phyloP scores from a whole-genome alignment of 1,140 invertebrate genomes.

The Delia radicum region DNA sequence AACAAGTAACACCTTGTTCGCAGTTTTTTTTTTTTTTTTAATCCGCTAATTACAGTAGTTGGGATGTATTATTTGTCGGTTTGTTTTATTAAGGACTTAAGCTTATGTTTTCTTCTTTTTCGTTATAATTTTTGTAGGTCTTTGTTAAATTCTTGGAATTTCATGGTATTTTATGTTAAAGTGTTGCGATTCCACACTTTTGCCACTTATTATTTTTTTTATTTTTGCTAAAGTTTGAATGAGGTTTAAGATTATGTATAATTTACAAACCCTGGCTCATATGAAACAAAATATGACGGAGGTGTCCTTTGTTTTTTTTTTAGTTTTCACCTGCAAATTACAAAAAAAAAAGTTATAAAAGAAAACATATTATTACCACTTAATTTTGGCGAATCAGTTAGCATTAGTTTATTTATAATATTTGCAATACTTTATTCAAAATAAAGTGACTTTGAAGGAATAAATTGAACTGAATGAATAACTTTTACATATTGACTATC shows the following conservation, averaged over 20 bases:
- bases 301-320: not conserved
- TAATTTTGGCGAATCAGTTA: no score
- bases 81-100: constrained; percentile 5
- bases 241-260: not conserved
- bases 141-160: not conserved
- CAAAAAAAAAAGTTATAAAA: not conserved
- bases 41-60: constrained; percentile 12
- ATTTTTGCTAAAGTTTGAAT: not conserved
- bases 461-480: no score
- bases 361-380: not conserved
- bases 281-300: no score
- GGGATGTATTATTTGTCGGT: not conserved
- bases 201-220: not conserved
- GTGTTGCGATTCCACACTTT: constrained; percentile 15
- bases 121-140: not conserved
- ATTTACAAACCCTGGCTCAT: not conserved
- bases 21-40: not conserved
- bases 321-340: not conserved
- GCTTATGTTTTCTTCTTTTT: not conserved
- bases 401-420: not conserved
- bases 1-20: constrained; percentile 16
- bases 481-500: no score
- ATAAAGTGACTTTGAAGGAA: no score
- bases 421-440: no score
- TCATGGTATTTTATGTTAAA: constrained; percentile 1